These are phyloP conservation scores for Notoglanidium macrostoma DNA, from an alignment of 2,797 vertebrate species.

Conservation along the genomic window DNA sequence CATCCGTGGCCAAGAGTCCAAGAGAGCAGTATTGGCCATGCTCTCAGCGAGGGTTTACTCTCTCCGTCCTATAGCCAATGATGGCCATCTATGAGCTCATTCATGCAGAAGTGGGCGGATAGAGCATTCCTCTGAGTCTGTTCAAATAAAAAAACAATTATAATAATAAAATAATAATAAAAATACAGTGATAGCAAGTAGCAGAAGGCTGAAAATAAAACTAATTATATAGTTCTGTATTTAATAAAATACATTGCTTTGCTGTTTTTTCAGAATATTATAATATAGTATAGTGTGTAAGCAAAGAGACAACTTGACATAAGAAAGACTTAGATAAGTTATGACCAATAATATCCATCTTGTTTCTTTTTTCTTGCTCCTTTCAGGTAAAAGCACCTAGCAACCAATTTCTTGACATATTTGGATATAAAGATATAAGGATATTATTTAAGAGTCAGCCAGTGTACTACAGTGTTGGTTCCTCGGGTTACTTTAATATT, in stretches of 20 bases:
- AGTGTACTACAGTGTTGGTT: not conserved
- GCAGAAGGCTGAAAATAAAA: not conserved
- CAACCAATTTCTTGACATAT: not conserved
- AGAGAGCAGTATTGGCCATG: not conserved
- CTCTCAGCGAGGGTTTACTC: not conserved
- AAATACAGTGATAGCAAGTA: not conserved
- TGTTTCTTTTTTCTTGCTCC: not conserved
- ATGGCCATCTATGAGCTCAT: not conserved
- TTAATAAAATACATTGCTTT: not conserved
- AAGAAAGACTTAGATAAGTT: not conserved
- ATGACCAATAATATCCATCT: not conserved
- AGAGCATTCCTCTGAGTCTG: not conserved
- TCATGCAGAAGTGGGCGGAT: not conserved
- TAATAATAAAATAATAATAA: not conserved
- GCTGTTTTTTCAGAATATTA: not conserved
- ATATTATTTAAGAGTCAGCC: not conserved
- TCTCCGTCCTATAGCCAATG: not conserved
- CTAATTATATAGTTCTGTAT: not conserved
- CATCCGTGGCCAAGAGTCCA: not conserved
- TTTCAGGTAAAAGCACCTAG: not conserved
- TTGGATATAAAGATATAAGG: not conserved
- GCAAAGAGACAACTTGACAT: not conserved
- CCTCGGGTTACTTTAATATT: not conserved
- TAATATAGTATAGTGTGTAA: not conserved
- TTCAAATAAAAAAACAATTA: not conserved